Evolutionary conservation across 2,113 vertebrate genomes (phyloP).

Genomic region (Octodon degus): DNA sequence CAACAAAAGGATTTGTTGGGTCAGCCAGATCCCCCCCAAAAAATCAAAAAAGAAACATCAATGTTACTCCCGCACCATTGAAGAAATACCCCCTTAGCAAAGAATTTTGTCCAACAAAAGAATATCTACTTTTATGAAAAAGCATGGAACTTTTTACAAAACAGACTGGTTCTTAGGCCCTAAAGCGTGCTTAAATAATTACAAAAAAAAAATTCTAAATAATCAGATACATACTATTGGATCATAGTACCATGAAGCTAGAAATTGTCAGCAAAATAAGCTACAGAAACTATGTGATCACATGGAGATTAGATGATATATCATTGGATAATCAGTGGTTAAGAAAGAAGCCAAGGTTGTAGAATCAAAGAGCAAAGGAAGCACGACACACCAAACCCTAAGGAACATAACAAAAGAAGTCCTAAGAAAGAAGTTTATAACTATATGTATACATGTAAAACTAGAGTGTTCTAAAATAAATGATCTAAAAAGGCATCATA

Average conservation of each 20-base stretch:
- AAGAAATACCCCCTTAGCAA: not conserved
- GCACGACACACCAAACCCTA: not conserved
- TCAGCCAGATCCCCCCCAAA: not conserved
- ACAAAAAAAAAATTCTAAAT: not conserved
- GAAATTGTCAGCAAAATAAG: not conserved
- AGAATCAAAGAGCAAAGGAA: not conserved
- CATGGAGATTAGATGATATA: not conserved
- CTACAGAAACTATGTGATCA: not conserved
- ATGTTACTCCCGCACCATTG: not conserved
- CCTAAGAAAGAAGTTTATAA: not conserved
- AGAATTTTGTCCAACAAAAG: not conserved
- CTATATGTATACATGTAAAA: not conserved
- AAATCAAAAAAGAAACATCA: not conserved
- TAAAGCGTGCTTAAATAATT: not conserved
- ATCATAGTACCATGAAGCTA: not conserved
- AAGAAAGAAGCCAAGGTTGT: not conserved
- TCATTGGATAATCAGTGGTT: not conserved
- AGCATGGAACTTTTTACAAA: not conserved
- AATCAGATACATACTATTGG: not conserved
- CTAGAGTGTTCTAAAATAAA: not conserved
- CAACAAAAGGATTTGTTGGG: too few species aligned
- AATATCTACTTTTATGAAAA: not conserved
- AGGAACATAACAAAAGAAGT: not conserved
- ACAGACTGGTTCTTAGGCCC: not conserved
- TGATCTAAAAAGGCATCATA: not conserved